These are phyloP conservation scores for Aricia agestis DNA, from an alignment of 1,140 invertebrate species.

Conservation along the genomic window DNA sequence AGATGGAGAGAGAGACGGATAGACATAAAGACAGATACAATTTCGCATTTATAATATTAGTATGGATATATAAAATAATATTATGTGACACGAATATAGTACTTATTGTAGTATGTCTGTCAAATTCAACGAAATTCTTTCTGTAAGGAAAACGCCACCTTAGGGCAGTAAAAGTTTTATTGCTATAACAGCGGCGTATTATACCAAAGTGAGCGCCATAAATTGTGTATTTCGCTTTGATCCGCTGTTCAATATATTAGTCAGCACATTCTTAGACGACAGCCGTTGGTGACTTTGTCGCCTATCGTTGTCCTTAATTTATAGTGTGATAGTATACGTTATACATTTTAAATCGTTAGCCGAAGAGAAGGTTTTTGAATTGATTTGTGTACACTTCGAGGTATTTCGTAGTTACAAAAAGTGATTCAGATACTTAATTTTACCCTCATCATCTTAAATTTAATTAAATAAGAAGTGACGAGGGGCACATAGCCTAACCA, in stretches of 20 bases:
- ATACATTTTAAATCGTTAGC: background rate
- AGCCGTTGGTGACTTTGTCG: background rate
- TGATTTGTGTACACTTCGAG: no score
- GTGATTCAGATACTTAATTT: no score
- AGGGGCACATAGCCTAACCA: no score
- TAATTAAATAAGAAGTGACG: no score
- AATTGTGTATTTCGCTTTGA: background rate
- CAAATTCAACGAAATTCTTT: background rate
- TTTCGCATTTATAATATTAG: no score
- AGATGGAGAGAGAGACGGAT: no score
- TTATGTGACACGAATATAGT: background rate
- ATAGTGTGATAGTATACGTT: background rate
- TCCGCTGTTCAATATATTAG: background rate
- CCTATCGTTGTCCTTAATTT: background rate
- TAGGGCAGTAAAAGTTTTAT: background rate
- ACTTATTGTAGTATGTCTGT: background rate
- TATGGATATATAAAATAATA: background rate
- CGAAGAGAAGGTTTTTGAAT: background rate
- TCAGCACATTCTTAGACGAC: constrained; percentile 2
- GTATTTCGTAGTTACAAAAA: no score
- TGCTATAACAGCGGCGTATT: background rate
- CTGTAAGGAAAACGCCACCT: background rate
- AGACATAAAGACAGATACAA: no score
- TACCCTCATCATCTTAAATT: no score
- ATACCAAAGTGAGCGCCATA: background rate